phyloP scores from a whole-genome alignment of 2,888 invertebrate species.

The Mythimna impura region DNA sequence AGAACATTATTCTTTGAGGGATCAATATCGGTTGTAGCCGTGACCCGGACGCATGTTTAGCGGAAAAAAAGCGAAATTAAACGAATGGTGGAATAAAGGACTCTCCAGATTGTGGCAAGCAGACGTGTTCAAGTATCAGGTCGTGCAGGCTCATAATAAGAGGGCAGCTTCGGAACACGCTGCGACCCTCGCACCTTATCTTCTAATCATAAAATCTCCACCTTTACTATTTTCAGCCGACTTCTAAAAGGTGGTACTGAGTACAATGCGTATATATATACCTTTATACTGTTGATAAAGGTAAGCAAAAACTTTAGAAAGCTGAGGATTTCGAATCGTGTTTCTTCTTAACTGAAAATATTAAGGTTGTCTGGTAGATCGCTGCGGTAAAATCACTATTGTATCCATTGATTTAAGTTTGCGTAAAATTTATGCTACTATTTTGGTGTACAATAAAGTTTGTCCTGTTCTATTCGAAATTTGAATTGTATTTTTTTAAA shows the following conservation, averaged over 20 bases:
- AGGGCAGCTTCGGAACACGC: slow-evolving; percentile 73
- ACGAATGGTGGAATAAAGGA: slow-evolving; percentile 79
- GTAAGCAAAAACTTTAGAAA: background rate
- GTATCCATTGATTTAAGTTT: no score
- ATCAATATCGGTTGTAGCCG: slow-evolving; percentile 47
- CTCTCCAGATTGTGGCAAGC: slow-evolving; percentile 83
- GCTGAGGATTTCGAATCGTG: background rate
- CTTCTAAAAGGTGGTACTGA: slow-evolving; percentile 40
- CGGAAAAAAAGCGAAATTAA: slow-evolving; percentile 74
- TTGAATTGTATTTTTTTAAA: background rate
- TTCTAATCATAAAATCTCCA: slow-evolving; percentile 77
- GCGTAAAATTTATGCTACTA: no score
- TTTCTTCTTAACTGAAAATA: background rate
- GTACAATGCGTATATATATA: slow-evolving; percentile 12
- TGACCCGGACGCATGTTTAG: slow-evolving; percentile 56
- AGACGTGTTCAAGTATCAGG: slow-evolving; percentile 87
- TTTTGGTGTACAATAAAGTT: no score
- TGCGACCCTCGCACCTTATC: slow-evolving; percentile 77
- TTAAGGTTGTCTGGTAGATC: no score
- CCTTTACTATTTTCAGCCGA: slow-evolving; percentile 64
- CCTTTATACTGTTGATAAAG: background rate
- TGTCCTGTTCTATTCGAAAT: no score
- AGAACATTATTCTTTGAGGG: slow-evolving; percentile 27
- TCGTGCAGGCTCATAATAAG: slow-evolving; percentile 88
- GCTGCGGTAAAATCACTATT: no score